A percentile compares a stretch with the other conserved stretches of the same genome.
These are phyloP conservation scores for Mormyrops boulengeri DNA, from an alignment of 2,797 vertebrate genomes.

Conservation along the genomic window DNA sequence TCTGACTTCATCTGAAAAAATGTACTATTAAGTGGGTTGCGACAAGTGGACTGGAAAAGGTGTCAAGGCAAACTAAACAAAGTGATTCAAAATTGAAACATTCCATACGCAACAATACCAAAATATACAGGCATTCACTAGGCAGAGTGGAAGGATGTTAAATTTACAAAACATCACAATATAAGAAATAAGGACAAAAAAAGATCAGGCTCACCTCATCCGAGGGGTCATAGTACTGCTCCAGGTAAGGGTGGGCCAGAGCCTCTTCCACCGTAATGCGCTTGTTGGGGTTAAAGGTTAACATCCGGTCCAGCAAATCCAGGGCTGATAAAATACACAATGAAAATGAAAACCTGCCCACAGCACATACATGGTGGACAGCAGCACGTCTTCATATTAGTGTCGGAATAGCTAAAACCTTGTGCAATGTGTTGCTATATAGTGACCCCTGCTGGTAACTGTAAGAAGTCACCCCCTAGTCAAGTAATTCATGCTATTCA, in stretches of 20 bases:
- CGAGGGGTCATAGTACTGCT: conserved; percentile 84
- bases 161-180: conserved; percentile 17
- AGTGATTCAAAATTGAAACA: background rate
- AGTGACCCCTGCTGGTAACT: conserved; percentile 13
- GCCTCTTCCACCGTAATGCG: conserved; percentile 84
- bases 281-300: conserved; percentile 85
- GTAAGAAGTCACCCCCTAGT: background rate
- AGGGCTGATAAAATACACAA: conserved; percentile 56
- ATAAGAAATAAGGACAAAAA: background rate
- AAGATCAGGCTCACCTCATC: conserved; percentile 62
- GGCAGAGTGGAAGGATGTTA: background rate
- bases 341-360: background rate
- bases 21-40: background rate
- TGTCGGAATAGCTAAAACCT: background rate
- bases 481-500: background rate
- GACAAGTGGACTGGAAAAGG: background rate
- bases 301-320: conserved; percentile 78
- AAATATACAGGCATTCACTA: background rate
- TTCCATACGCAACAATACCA: background rate
- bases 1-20: background rate
- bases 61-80: background rate
- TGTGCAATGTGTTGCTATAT: background rate
- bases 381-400: background rate
- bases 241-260: conserved; percentile 76
- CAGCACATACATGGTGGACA: background rate